A percentile compares a stretch with the other conserved stretches of the same genome.
Evolutionary conservation across 2,797 vertebrate genomes (phyloP).

Genomic region (Sebastes glaucus): DNA sequence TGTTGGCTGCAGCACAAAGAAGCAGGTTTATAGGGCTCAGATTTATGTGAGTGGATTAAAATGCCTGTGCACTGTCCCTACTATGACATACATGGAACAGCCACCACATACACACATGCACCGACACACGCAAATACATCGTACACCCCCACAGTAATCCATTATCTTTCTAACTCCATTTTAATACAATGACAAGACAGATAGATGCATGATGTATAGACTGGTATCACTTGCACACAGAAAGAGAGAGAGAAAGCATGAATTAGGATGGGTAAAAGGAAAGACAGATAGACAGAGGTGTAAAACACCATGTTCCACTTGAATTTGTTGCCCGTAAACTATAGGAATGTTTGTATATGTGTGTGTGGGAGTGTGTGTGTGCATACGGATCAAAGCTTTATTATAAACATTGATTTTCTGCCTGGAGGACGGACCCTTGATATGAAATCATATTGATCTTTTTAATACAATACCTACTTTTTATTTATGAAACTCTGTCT

Average conservation of each 20-base stretch:
- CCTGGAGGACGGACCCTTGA: constrained; percentile 62
- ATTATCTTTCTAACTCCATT: background rate
- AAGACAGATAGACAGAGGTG: background rate
- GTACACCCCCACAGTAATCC: background rate
- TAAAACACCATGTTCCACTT: constrained; percentile 17
- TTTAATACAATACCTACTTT: constrained; percentile 73
- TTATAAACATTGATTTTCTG: constrained; percentile 83
- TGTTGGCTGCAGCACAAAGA: background rate
- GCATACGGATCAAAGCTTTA: constrained; percentile 65
- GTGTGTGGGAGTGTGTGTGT: background rate
- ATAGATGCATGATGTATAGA: background rate
- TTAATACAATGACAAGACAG: background rate
- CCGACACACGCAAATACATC: background rate
- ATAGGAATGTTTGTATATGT: background rate
- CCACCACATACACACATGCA: background rate
- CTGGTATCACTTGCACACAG: background rate
- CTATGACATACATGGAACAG: background rate
- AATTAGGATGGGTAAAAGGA: background rate
- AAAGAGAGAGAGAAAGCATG: background rate
- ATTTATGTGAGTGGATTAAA: constrained; percentile 9
- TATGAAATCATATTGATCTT: constrained; percentile 81
- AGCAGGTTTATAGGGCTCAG: background rate
- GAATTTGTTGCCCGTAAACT: constrained; percentile 2
- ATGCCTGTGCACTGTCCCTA: background rate
- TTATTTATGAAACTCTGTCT: constrained; percentile 72